These are phyloP conservation scores for Oreohelix idahoensis DNA, from an alignment of 1,140 invertebrate genomes.

Conservation along the genomic window DNA sequence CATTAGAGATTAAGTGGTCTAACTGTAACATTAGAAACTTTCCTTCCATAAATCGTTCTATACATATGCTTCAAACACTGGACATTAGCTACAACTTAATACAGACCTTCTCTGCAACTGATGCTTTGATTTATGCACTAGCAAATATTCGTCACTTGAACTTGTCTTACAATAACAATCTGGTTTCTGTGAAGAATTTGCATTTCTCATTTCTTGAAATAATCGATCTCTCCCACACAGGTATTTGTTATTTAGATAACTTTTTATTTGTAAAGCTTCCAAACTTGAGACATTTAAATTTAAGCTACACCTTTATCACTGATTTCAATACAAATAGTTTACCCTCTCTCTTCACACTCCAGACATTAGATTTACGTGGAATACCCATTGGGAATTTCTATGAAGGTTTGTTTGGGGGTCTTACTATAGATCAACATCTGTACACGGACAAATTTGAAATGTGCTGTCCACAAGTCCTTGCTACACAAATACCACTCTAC, in stretches of 20 bases:
- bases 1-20: background rate
- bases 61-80: background rate
- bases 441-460: slow-evolving; percentile 49
- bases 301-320: background rate
- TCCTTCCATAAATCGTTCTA: no score
- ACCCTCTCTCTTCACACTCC: background rate
- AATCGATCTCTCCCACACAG: background rate
- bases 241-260: background rate
- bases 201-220: background rate
- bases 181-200: background rate
- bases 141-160: background rate
- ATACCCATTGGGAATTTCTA: background rate
- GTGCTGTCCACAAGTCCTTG: slow-evolving; percentile 49
- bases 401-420: background rate
- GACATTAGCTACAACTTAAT: background rate
- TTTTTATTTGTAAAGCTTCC: background rate
- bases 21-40: no score
- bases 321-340: background rate
- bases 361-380: background rate
- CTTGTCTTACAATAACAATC: background rate
- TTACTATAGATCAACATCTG: background rate
- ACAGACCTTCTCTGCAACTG: background rate
- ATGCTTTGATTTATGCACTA: background rate
- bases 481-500: slow-evolving; percentile 35
- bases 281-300: background rate